A percentile compares a stretch with the other conserved stretches of the same genome.
Evolutionary conservation across 2,888 invertebrate genomes (phyloP).

Genomic region (Phrixothrix hirtus): DNA sequence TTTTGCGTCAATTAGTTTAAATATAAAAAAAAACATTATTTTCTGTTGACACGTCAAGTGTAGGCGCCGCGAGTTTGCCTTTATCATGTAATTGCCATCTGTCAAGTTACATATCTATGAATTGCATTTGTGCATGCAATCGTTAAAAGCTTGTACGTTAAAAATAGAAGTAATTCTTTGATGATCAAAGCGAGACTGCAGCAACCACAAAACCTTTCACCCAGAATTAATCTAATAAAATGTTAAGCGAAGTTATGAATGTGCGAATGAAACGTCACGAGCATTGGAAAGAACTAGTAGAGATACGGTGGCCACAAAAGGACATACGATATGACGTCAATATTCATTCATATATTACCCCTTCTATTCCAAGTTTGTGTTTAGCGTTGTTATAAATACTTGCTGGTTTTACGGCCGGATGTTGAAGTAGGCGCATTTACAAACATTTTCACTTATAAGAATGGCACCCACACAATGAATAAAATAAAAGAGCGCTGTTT

Average conservation of each 20-base stretch:
- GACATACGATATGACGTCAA: constrained; percentile 27
- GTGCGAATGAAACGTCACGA: constrained; percentile 10
- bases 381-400: constrained; percentile 20
- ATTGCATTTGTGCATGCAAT: constrained; percentile 8
- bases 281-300: too few species aligned
- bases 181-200: too few species aligned
- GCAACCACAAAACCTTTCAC: too few species aligned
- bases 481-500: too few species aligned
- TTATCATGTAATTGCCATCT: constrained; percentile 8
- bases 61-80: constrained; percentile 8
- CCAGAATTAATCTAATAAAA: too few species aligned
- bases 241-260: constrained; percentile 4
- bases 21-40: constrained; percentile 12
- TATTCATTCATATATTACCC: constrained; percentile 31
- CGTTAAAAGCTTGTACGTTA: background rate
- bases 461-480: too few species aligned
- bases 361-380: constrained; percentile 15
- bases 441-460: too few species aligned
- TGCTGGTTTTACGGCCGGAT: constrained; percentile 6
- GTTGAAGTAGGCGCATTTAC: too few species aligned
- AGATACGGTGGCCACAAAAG: constrained; percentile 29
- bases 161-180: background rate
- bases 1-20: constrained; percentile 15
- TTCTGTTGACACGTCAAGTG: constrained; percentile 9
- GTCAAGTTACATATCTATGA: constrained; percentile 8